These are phyloP conservation scores for Dicerorhinus sumatrensis DNA, from an alignment of 2,113 vertebrate species.

Conservation along the genomic window DNA sequence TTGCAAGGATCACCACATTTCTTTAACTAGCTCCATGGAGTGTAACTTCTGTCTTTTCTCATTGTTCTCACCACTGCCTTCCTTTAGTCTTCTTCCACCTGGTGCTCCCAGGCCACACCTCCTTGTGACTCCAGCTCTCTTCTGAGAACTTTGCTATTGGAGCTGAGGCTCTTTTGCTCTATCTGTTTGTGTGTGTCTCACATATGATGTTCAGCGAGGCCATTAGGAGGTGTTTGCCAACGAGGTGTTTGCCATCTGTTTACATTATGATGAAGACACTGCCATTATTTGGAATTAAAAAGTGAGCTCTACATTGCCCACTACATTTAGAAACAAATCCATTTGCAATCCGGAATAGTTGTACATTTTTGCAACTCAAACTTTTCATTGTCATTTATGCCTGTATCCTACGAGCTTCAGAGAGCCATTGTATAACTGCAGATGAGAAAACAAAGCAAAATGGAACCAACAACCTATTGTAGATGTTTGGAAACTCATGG, in stretches of 20 bases:
- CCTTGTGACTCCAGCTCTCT: not conserved
- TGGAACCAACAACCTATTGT: not conserved
- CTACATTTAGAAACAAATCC: constrained; percentile 48
- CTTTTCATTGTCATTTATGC: constrained; percentile 55
- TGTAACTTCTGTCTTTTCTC: constrained; percentile 1
- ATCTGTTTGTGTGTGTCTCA: not conserved
- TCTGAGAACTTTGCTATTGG: not conserved
- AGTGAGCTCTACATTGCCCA: not conserved
- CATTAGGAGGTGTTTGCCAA: not conserved
- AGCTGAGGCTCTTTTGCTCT: not conserved
- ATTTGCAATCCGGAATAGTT: not conserved
- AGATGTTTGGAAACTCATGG: constrained; percentile 20
- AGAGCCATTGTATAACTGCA: not conserved
- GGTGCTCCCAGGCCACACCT: not conserved
- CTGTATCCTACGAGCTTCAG: not conserved
- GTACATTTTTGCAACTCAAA: constrained; percentile 21
- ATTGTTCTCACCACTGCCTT: not conserved
- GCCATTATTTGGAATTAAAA: not conserved
- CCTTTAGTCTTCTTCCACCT: not conserved
- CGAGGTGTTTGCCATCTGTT: not conserved
- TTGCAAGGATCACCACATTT: constrained; percentile 5
- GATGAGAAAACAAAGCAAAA: not conserved
- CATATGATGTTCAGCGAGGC: not conserved
- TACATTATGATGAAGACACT: not conserved
- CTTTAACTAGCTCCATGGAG: constrained; percentile 23